phyloP scores from a whole-genome alignment of 2,113 vertebrate species.

The Chamaea fasciata region DNA sequence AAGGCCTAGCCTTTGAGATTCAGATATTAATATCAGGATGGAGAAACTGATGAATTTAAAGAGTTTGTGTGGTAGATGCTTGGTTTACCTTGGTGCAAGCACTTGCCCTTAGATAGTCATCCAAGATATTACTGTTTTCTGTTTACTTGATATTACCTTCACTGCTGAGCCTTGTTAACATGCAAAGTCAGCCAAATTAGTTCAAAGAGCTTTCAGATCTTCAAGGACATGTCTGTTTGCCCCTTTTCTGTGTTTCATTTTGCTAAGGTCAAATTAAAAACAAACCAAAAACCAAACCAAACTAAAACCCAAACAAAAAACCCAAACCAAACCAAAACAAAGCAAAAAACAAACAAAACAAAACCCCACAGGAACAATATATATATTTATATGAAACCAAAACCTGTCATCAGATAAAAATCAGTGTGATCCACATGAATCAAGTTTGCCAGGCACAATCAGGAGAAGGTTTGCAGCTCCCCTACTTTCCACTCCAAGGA shows the following conservation, averaged over 20 bases:
- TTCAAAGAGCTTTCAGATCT: conserved; percentile 1
- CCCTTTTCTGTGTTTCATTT: not conserved
- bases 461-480: not conserved
- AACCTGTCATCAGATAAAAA: not conserved
- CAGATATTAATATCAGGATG: not conserved
- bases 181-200: not conserved
- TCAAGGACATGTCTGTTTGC: not conserved
- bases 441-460: not conserved
- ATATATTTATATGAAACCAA: not conserved
- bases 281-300: not conserved
- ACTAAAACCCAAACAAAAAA: not conserved
- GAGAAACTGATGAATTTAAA: not conserved
- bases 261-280: not conserved
- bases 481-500: not conserved
- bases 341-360: not conserved
- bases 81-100: not conserved
- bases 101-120: not conserved
- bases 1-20: not conserved
- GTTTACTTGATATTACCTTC: not conserved
- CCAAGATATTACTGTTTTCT: not conserved
- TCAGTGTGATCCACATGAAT: not conserved
- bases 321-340: not conserved
- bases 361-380: not conserved
- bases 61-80: not conserved
- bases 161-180: not conserved